phyloP scores from a whole-genome alignment of 2,797 vertebrate species.

The Eurystomus glaucurus region DNA sequence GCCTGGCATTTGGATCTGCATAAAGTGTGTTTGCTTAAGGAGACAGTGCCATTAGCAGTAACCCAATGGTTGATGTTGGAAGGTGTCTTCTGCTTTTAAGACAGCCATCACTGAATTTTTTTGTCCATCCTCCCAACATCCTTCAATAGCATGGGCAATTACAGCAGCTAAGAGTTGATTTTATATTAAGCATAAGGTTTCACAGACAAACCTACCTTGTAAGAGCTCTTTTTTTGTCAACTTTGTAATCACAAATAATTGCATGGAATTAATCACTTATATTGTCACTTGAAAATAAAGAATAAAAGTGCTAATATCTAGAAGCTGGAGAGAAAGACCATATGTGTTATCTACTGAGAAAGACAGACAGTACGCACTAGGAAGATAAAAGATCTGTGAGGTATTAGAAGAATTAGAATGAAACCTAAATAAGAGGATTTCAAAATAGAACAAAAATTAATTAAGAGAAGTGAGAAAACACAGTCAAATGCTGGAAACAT shows the following conservation, averaged over 20 bases:
- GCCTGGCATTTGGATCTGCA: not conserved
- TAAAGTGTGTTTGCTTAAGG: not conserved
- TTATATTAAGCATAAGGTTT: conserved; percentile 9
- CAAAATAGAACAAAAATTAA: conserved; percentile 12
- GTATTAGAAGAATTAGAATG: conserved; percentile 21
- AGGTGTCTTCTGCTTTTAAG: not conserved
- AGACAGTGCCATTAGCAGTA: not conserved
- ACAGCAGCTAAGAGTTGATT: not conserved
- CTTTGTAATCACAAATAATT: conserved; percentile 38
- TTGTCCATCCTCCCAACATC: not conserved
- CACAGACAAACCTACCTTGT: not conserved
- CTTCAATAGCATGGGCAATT: not conserved
- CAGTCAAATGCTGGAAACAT: not conserved
- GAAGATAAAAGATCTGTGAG: conserved; percentile 23
- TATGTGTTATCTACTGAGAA: not conserved
- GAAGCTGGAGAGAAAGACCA: not conserved
- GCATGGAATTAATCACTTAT: conserved; percentile 17
- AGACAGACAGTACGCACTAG: not conserved
- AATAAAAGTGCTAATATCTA: conserved; percentile 39
- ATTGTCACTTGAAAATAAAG: conserved; percentile 57
- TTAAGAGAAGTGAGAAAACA: not conserved
- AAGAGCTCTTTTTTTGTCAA: conserved; percentile 21
- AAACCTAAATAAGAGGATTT: conserved; percentile 36
- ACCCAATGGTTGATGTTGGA: not conserved
- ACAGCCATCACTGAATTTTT: not conserved